These are phyloP conservation scores for Drosophila mettleri DNA, from an alignment of 2,888 invertebrate genomes.

Conservation along the genomic window DNA sequence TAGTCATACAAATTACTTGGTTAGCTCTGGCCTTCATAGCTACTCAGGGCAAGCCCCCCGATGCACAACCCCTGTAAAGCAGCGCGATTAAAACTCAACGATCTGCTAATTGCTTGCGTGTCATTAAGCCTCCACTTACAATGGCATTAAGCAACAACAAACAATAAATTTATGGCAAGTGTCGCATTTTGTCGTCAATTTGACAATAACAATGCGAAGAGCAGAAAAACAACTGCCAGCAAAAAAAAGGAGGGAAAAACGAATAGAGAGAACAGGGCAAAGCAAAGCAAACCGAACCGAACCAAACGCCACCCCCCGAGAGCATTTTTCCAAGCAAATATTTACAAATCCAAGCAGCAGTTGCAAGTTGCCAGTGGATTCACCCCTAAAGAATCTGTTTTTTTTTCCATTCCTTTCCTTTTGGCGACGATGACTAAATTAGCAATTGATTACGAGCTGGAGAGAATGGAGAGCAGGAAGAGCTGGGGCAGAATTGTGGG, in stretches of 20 bases:
- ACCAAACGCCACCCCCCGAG: conserved; percentile 42
- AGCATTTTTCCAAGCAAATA: conserved; percentile 62
- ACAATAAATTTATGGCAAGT: conserved; percentile 82
- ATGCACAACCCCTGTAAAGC: neutral
- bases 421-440: conserved; percentile 72
- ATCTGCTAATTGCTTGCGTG: conserved; percentile 83
- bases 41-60: conserved; percentile 10
- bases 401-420: neutral
- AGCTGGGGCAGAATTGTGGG: conserved; percentile 7
- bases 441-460: conserved; percentile 63
- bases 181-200: conserved; percentile 81
- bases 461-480: conserved; percentile 10
- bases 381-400: conserved; percentile 49
- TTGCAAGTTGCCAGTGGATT: neutral
- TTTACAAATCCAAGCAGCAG: conserved; percentile 59
- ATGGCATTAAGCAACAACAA: conserved; percentile 74
- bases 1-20: conserved; percentile 8
- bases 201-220: conserved; percentile 57
- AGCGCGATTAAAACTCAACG: conserved; percentile 67
- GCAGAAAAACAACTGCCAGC: conserved; percentile 58
- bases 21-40: conserved; percentile 1
- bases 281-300: conserved; percentile 11
- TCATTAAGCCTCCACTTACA: conserved; percentile 83
- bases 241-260: conserved; percentile 30
- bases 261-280: conserved; percentile 7